phyloP scores from a whole-genome alignment of 2,888 invertebrate genomes.

The Ypsolopha scabrella region DNA sequence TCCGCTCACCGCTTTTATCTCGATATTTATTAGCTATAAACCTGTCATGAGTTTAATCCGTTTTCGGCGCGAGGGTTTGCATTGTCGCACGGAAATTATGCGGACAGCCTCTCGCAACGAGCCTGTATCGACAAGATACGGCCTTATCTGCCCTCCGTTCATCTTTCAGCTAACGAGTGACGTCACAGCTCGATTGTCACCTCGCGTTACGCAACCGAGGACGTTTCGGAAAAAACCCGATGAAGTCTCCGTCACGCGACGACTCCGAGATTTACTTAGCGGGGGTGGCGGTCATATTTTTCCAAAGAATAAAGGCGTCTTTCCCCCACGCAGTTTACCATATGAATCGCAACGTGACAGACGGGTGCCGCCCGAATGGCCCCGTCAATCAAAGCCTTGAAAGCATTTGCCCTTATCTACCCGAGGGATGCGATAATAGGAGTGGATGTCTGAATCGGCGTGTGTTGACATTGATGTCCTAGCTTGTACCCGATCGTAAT shows the following conservation, averaged over 20 bases:
- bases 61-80: no score
- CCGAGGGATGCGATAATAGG: conserved; percentile 8
- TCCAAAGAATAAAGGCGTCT: not conserved
- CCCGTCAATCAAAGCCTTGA: conserved; percentile 31
- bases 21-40: no score
- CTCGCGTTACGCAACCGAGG: conserved; percentile 17
- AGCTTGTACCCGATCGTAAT: not conserved
- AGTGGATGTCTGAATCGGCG: not conserved
- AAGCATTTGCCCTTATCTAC: conserved; percentile 18
- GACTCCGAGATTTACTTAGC: conserved; percentile 6
- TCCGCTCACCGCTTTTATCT: no score
- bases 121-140: not conserved
- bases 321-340: not conserved
- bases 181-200: conserved; percentile 15
- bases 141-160: conserved; percentile 29
- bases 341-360: conserved; percentile 1
- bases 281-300: not conserved
- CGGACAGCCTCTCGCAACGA: no score
- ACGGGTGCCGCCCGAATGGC: conserved; percentile 17
- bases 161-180: conserved; percentile 13
- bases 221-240: conserved; percentile 15
- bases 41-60: no score
- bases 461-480: not conserved
- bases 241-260: conserved; percentile 22
- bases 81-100: no score